Evolutionary conservation across 2,888 invertebrate genomes (phyloP).

Genomic region (Lithosia quadra): DNA sequence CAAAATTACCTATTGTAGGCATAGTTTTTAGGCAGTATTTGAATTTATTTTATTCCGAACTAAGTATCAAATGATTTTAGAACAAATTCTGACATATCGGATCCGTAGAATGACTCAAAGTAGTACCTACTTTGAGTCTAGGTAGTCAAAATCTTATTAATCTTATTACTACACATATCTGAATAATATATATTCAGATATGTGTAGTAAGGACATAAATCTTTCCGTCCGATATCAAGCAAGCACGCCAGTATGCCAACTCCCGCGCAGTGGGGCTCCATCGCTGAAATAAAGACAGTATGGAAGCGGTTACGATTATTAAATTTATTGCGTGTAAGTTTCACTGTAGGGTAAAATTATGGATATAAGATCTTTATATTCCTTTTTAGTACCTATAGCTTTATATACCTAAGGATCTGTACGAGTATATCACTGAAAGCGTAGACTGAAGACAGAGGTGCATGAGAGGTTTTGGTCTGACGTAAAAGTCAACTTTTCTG

Average conservation of each 20-base stretch:
- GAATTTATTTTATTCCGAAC: not conserved
- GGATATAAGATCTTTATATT: conserved; percentile 3
- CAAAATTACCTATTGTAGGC: too few relatives aligned
- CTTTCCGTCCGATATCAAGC: conserved; percentile 54
- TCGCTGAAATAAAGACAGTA: conserved; percentile 50
- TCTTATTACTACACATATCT: too few relatives aligned
- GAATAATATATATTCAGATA: conserved; percentile 63
- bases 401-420: not conserved
- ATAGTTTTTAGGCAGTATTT: too few relatives aligned
- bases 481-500: not conserved
- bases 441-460: not conserved
- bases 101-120: conserved; percentile 30
- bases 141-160: conserved; percentile 55
- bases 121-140: conserved; percentile 17
- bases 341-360: conserved; percentile 13
- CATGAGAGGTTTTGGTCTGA: not conserved
- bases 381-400: not conserved
- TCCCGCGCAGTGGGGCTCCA: conserved; percentile 63
- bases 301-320: conserved; percentile 48
- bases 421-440: not conserved
- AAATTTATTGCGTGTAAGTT: conserved; percentile 21
- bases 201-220: conserved; percentile 59
- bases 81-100: not conserved
- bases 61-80: not conserved
- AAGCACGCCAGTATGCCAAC: conserved; percentile 46